These are phyloP conservation scores for Plusia festucae DNA, from an alignment of 2,888 invertebrate species.

Conservation along the genomic window DNA sequence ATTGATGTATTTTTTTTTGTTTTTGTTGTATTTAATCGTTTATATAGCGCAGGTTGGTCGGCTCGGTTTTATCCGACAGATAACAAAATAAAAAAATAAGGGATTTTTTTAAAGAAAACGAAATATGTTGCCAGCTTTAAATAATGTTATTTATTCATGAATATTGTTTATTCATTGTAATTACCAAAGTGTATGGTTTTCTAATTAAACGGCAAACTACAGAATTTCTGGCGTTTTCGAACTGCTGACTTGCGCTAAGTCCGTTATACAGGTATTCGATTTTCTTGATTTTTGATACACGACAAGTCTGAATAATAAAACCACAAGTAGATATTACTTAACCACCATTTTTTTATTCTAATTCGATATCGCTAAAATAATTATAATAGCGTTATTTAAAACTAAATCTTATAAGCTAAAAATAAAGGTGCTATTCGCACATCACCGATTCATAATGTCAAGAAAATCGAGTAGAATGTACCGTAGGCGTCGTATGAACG, in stretches of 20 bases:
- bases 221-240: slow-evolving; percentile 8
- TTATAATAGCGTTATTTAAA: no score
- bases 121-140: not conserved
- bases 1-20: slow-evolving; percentile 55
- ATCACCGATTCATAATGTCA: not conserved
- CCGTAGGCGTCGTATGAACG: slow-evolving; percentile 29
- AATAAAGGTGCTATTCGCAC: not conserved
- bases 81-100: not conserved
- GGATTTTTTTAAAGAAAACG: not conserved
- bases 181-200: slow-evolving; percentile 3
- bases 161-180: not conserved
- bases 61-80: slow-evolving; percentile 16
- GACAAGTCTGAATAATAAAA: slow-evolving; percentile 3
- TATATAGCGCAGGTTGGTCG: slow-evolving; percentile 31
- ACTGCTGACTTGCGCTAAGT: slow-evolving; percentile 26
- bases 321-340: not conserved
- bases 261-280: slow-evolving; percentile 18
- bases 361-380: no score
- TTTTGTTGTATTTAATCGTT: slow-evolving; percentile 56
- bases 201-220: slow-evolving; percentile 8
- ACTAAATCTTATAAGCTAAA: not conserved
- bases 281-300: slow-evolving; percentile 12
- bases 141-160: slow-evolving; percentile 5
- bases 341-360: not conserved
- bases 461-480: slow-evolving; percentile 27